Evolutionary conservation across 2,797 vertebrate genomes (phyloP).

Genomic region (Helicolenus hilgendorfi): DNA sequence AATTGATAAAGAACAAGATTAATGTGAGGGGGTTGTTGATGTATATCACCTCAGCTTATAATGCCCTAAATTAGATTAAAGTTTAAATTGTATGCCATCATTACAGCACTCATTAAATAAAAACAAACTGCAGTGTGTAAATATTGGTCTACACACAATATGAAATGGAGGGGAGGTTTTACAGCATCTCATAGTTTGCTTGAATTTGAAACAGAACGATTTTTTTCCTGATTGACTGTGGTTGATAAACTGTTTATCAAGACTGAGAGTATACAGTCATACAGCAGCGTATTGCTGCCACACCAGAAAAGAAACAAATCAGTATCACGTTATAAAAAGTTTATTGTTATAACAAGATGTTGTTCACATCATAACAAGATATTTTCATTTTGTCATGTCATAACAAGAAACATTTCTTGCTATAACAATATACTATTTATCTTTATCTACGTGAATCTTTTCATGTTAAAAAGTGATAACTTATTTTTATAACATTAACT

Average conservation of each 20-base stretch:
- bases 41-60: constrained; percentile 31
- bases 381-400: no score
- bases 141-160: constrained; percentile 4
- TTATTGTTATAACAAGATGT: no score
- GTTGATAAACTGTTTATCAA: background rate
- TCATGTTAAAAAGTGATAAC: no score
- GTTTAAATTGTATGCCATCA: constrained; percentile 43
- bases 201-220: background rate
- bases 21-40: constrained; percentile 33
- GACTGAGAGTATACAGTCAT: no score
- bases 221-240: background rate
- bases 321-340: no score
- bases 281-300: no score
- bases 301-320: no score
- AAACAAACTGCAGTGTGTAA: constrained; percentile 19
- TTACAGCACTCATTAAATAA: constrained; percentile 36
- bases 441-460: no score
- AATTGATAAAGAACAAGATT: constrained; percentile 67
- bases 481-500: no score
- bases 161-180: background rate
- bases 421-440: no score
- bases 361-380: no score
- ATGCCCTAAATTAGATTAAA: constrained; percentile 58
- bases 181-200: background rate
- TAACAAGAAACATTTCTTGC: no score